Base-by-base conservation (phyloP, 2,888 invertebrate genomes). In the Atherix ibis region DNA sequence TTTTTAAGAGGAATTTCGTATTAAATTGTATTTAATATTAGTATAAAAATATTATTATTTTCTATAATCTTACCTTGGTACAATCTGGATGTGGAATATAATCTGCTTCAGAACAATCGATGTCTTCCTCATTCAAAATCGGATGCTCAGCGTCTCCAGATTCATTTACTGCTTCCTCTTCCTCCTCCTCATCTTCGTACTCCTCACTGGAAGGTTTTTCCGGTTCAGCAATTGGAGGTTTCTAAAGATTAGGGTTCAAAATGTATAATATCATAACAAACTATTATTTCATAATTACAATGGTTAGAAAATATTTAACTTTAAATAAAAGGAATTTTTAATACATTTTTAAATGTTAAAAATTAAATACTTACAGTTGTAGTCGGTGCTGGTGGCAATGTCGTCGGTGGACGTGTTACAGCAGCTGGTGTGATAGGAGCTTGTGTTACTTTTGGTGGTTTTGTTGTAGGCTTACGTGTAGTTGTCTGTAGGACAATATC, bases 21-120 rank as follows among this genome's bases (percentile, higher is more conserved):
- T 14, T 17, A 15, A 29, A 16, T 30, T 14, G 9, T 16, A 3
- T 16, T 15, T 15, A 30, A 18, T 18, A 18, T 18, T 10, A n/a
- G 13, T 19, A 13, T 4, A 2, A 19, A 31, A 31, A 6, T 31
- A 26, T n/a, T 8, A 8, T 26, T 16, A 12, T n/a, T n/a, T n/a
- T n/a, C n/a, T n/a, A n/a, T n/a, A 4, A n/a, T 19, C 9, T 29
- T 56, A 74, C 75, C 59, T 69, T 67, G 40, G 57, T 44, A 43
- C 75, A 76, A 37, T 71, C 63, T 36, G 64, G 56, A 46, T 71
- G 69, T 4, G 73, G 64, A 38, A 74, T 53, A 45, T 63, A 75
- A 43, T 70, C 72, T 18, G 56, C 52, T 27, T 62, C 64, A 12
- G 56, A 56, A 45, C 75, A 74, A 30, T 67, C 64, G n/a, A 54